These are phyloP conservation scores for Eutolmus rufibarbis DNA, from an alignment of 2,888 invertebrate genomes.

Conservation along the genomic window DNA sequence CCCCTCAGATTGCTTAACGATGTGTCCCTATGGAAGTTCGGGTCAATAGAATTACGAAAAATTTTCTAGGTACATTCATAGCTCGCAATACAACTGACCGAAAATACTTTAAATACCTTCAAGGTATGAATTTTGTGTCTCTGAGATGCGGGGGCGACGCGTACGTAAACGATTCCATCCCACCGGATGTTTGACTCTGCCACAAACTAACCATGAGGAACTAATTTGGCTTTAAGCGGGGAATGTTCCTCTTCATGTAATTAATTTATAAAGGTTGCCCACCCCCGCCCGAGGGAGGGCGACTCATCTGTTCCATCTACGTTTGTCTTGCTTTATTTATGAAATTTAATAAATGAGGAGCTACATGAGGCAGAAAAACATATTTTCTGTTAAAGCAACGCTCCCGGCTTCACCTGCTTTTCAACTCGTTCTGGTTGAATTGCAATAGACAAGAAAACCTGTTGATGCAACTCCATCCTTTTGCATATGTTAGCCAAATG, in stretches of 20 bases:
- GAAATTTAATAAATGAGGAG: not conserved
- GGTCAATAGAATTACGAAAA: not conserved
- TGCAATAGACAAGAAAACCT: not conserved
- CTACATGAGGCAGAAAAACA: not conserved
- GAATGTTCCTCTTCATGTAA: not conserved
- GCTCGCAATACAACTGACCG: not conserved
- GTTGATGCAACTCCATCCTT: not conserved
- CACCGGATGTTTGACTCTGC: not conserved
- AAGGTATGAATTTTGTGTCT: not conserved
- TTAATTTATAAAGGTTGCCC: not conserved
- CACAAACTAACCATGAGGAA: not conserved
- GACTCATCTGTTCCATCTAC: not conserved
- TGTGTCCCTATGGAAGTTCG: not conserved
- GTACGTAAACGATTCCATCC: not conserved
- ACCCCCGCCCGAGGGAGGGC: too few species aligned
- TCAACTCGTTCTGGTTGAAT: not conserved
- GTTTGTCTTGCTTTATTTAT: not conserved
- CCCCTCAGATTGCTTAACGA: not conserved
- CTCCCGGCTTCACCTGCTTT: not conserved
- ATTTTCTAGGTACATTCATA: not conserved
- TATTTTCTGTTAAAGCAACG: not conserved
- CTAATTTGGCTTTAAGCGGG: not conserved
- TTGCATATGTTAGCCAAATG: not conserved
- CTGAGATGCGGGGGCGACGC: not conserved
- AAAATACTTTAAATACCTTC: not conserved